Percentiles rank a stretch among this genome's conserved stretches.
Conservation (phyloP, 2,888 invertebrate species). For the Graphium colonna region DNA sequence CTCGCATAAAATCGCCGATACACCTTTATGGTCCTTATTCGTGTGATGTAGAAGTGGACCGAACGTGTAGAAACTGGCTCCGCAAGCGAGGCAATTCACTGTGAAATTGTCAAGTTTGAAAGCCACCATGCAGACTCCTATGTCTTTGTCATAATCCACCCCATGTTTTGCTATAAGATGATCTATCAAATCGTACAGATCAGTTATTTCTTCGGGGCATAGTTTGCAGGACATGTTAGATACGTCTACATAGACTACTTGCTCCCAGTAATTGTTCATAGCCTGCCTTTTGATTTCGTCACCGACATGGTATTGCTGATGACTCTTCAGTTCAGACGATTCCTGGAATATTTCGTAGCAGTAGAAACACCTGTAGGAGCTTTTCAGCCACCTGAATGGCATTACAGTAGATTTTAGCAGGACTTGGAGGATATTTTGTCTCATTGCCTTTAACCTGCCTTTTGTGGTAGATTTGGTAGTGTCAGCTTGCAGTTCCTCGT, state of each 20-base stretch:
- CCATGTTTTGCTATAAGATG: conserved; percentile 56
- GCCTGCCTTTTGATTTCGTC: conserved; percentile 55
- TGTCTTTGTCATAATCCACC: conserved; percentile 59
- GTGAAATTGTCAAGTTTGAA: conserved; percentile 62
- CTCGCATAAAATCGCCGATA: conserved; percentile 63
- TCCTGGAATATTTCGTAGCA: conserved; percentile 74
- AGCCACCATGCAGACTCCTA: conserved; percentile 63
- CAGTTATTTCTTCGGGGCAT: conserved; percentile 49
- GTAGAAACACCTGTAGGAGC: conserved; percentile 70
- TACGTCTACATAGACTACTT: conserved; percentile 62
- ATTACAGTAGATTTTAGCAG: conserved; percentile 58
- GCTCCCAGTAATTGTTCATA: conserved; percentile 70
- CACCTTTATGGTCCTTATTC: conserved; percentile 68
- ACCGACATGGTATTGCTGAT: conserved; percentile 50
- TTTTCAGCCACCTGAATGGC: conserved; percentile 72
- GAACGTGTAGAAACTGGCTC: conserved; percentile 60
- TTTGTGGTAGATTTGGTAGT: conserved; percentile 37
- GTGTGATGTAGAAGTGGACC: conserved; percentile 65
- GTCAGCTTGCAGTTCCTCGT: neutral
- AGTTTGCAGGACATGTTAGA: conserved; percentile 56
- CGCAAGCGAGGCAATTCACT: conserved; percentile 58
- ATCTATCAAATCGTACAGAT: conserved; percentile 61
- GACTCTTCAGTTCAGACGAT: conserved; percentile 54
- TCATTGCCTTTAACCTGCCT: conserved; percentile 59
- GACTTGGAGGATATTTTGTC: conserved; percentile 60